These are phyloP conservation scores for Chrysotoxum bicinctum DNA, from an alignment of 2,888 invertebrate species.

Conservation along the genomic window DNA sequence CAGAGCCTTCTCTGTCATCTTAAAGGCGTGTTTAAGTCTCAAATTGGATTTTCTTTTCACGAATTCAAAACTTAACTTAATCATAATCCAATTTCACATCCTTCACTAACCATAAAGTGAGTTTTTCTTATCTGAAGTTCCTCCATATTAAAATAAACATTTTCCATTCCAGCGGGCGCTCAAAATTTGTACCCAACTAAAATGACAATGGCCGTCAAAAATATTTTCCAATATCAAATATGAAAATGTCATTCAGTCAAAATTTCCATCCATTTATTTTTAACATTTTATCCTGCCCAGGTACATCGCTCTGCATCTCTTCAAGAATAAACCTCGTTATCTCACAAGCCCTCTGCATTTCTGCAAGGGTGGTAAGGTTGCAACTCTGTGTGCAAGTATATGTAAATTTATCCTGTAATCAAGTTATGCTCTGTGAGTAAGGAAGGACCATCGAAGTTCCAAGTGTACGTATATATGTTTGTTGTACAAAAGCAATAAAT, in stretches of 20 bases:
- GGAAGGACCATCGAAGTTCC: neutral
- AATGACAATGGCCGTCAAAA: conserved; percentile 1
- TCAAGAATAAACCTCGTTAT: conserved; percentile 12
- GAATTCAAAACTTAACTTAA: too few relatives aligned
- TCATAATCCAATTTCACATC: too few relatives aligned
- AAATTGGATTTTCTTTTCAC: too few relatives aligned
- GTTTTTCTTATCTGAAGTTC: too few relatives aligned
- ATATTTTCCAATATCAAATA: conserved; percentile 13
- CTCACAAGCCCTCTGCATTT: neutral
- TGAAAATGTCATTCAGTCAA: conserved; percentile 11
- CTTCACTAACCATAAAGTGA: too few relatives aligned
- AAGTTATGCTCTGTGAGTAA: neutral
- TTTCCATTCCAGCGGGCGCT: neutral
- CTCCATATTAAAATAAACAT: neutral
- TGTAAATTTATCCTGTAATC: conserved; percentile 24
- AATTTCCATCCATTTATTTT: neutral
- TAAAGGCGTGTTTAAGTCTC: too few relatives aligned
- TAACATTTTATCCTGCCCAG: neutral
- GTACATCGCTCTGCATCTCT: neutral
- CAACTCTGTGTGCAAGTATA: neutral
- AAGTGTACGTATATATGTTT: neutral
- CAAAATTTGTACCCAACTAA: neutral
- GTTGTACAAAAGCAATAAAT: conserved; percentile 61
- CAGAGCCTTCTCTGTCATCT: too few relatives aligned
- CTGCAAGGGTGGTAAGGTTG: neutral